Percentiles rank a stretch among this genome's conserved stretches.
These are phyloP conservation scores for Rousettus madagascariensis DNA, from an alignment of 2,797 vertebrate species.

Conservation along the genomic window DNA sequence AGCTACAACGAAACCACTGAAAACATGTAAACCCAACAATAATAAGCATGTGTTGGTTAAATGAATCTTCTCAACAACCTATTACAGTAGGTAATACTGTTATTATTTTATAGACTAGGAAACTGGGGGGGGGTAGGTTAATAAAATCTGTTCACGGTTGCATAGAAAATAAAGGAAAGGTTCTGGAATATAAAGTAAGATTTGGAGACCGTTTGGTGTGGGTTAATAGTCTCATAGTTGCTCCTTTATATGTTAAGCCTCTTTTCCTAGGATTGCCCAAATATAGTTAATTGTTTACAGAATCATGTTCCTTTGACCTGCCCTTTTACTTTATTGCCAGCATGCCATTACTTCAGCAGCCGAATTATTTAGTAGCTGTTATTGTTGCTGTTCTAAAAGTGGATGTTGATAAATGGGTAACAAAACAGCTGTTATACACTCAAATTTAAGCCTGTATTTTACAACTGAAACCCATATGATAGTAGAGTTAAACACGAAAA, in stretches of 20 bases:
- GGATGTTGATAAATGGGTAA: background rate
- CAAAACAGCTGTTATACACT: background rate
- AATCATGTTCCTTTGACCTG: background rate
- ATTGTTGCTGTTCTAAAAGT: background rate
- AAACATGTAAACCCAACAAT: background rate
- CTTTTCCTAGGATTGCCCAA: background rate
- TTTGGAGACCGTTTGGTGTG: background rate
- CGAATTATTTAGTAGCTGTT: background rate
- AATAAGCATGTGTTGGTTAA: background rate
- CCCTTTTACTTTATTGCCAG: background rate
- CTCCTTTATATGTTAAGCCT: background rate
- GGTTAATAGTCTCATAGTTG: background rate
- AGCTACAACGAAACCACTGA: background rate
- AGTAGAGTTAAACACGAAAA: background rate
- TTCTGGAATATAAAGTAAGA: background rate
- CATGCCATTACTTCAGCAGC: background rate
- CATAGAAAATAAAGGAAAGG: background rate
- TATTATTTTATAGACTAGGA: background rate
- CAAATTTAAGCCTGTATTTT: background rate
- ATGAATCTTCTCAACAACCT: background rate
- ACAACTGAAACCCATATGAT: background rate
- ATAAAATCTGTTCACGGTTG: background rate
- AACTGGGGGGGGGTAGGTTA: background rate
- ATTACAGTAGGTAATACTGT: background rate
- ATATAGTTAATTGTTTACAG: background rate